Evolutionary conservation across 2,113 vertebrate genomes (phyloP), one percentile per base, ranked within the genome.

Genomic region (Trochalopteron elliotii): DNA sequence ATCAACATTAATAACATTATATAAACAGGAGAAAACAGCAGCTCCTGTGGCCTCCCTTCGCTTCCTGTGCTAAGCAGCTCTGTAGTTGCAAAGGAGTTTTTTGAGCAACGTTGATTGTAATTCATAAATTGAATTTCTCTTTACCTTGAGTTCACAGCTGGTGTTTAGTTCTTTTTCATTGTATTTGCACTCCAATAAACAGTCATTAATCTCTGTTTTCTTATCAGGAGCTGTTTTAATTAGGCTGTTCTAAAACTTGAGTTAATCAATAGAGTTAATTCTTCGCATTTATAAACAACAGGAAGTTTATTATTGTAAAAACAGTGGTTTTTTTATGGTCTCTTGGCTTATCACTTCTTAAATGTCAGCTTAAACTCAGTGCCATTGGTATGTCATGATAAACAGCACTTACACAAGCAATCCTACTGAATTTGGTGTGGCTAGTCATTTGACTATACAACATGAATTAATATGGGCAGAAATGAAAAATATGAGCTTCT

Each of bases 201-300:
- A 71, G 76, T 77, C 60, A 80, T 94, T 77, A 94, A 93, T 88
- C 79, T 8, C 12, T 27, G 37, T 77, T 87, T 93, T 33, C 37
- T 72, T 81, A 92, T 68, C 53, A 65, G 67, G 27, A 76, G 14
- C 13, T 67, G 63, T 77, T 92, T 59, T 76, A 87, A 96, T 94
- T 89, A 93, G 47, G 33, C 45, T 70, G 19, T 85, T 89, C 60
- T 44, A 93, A 79, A 96, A 76, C 61, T 35, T 59, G 33, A 24
- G 44, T 79, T 87, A 79, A 91, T 94, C 94, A 92, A 90, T 81
- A 55, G 15, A 77, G 49, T 67, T 79, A 93, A 94, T 88, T 89
- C n/a, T 89, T 94, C 33, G 49, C 37, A 71, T 91, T 90, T 91
- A 83, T 22, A 71, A 40, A 63, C 13, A 90, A 60, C n/a, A 44